Percentiles rank a stretch among this genome's conserved stretches.
Evolutionary conservation across 2,888 invertebrate genomes (phyloP).

Genomic region (Rhaphigaster nebulosa): DNA sequence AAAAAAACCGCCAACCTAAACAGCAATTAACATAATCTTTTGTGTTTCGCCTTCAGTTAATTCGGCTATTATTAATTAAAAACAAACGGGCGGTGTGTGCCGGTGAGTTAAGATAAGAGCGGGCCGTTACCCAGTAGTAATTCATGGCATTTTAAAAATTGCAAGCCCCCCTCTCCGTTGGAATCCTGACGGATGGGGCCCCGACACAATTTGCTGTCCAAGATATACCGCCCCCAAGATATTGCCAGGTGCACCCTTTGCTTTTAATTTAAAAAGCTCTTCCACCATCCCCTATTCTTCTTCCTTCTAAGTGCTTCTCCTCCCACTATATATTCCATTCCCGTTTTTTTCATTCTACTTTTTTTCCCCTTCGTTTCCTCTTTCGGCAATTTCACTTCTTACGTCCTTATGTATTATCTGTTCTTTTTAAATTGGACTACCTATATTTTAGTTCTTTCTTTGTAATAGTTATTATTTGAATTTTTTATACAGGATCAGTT

Average conservation of each 20-base stretch:
- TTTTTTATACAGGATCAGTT: not conserved
- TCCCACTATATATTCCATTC: conserved; percentile 40
- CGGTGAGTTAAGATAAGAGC: conserved; percentile 39
- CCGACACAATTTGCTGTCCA: conserved; percentile 61
- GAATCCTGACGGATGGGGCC: conserved; percentile 60
- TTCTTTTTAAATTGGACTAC: conserved; percentile 1
- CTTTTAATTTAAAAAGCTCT: conserved; percentile 57
- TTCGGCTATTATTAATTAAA: conserved; percentile 57
- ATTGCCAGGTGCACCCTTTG: conserved; percentile 59
- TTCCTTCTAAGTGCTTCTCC: conserved; percentile 36
- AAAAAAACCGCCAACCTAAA: conserved; percentile 54
- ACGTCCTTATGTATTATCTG: conserved; percentile 13
- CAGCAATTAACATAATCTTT: conserved; percentile 55
- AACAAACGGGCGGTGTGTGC: conserved; percentile 28
- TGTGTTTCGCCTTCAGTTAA: conserved; percentile 44
- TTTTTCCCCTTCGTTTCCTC: conserved; percentile 29
- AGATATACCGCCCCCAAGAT: conserved; percentile 56
- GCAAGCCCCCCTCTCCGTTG: conserved; percentile 30
- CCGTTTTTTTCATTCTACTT: conserved; percentile 27
- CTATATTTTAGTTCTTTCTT: not conserved
- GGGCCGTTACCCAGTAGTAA: conserved; percentile 61
- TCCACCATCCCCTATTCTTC: conserved; percentile 27
- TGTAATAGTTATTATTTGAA: not conserved
- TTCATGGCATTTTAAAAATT: conserved; percentile 60
- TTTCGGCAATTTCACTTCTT: conserved; percentile 40